Conservation (phyloP, 2,888 invertebrate species). For the Pollenia griseotomentosa region DNA sequence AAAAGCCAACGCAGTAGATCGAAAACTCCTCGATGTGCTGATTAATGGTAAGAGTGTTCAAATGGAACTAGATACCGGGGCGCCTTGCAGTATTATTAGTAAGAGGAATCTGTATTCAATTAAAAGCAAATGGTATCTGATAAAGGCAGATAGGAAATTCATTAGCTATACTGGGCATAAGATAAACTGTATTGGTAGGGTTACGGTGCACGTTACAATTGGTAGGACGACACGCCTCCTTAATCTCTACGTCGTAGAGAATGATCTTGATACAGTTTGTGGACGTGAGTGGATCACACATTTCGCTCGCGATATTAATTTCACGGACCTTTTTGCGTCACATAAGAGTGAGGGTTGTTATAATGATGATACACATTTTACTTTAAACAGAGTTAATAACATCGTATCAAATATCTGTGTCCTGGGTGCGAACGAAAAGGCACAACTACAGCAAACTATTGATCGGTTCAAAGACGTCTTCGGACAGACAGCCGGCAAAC, state of each 20-base stretch:
- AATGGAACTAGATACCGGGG: constrained; percentile 65
- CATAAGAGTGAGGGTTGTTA: background rate
- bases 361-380: too few relatives aligned
- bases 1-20: constrained; percentile 13
- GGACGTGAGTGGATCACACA: constrained; percentile 50
- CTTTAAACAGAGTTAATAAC: too few relatives aligned
- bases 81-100: constrained; percentile 60
- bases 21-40: constrained; percentile 24
- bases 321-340: constrained; percentile 4
- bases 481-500: too few relatives aligned
- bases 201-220: constrained; percentile 3
- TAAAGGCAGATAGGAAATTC: constrained; percentile 46
- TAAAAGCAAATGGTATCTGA: background rate
- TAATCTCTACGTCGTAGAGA: constrained; percentile 51
- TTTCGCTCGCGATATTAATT: constrained; percentile 52
- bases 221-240: constrained; percentile 1
- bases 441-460: too few relatives aligned
- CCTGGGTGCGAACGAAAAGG: too few relatives aligned
- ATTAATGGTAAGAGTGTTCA: constrained; percentile 36
- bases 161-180: constrained; percentile 52
- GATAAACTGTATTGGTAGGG: constrained; percentile 31
- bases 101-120: background rate
- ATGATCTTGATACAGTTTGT: constrained; percentile 48
- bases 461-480: too few relatives aligned
- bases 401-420: too few relatives aligned